Conservation (phyloP, 2,113 vertebrate genomes). For the Bubo blakistoni region DNA sequence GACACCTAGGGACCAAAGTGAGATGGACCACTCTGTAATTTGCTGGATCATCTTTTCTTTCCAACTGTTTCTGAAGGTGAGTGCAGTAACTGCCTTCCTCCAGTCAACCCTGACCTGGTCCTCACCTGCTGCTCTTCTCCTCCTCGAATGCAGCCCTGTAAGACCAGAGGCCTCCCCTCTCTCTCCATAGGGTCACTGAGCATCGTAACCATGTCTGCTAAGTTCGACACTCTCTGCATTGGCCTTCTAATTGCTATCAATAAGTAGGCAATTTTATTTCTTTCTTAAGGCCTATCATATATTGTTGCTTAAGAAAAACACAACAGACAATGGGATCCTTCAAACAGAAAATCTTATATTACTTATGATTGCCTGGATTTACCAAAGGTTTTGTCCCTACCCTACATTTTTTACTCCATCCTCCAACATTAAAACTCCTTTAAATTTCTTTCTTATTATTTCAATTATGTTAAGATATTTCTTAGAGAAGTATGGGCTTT, state of each 20-base stretch:
- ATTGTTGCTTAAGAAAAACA: neutral
- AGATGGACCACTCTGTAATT: fast-evolving
- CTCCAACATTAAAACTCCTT: neutral
- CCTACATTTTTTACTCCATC: neutral
- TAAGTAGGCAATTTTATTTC: neutral
- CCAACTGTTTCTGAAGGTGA: fast-evolving
- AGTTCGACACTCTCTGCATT: no score
- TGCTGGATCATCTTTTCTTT: neutral
- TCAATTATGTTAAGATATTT: neutral
- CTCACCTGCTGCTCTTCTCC: fast-evolving
- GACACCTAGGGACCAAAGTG: neutral
- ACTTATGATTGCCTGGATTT: neutral
- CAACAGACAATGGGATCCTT: neutral
- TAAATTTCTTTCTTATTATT: neutral
- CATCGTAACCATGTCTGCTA: fast-evolving
- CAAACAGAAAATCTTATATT: neutral
- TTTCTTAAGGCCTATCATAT: neutral
- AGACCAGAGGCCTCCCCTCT: neutral
- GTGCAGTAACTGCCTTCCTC: neutral
- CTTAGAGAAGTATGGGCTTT: neutral
- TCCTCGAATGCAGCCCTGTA: neutral
- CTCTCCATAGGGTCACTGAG: neutral
- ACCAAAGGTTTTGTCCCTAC: neutral
- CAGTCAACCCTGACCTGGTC: fast-evolving
- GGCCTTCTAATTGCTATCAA: neutral